phyloP scores from a whole-genome alignment of 2,888 invertebrate genomes.

The Drosophila monieri region DNA sequence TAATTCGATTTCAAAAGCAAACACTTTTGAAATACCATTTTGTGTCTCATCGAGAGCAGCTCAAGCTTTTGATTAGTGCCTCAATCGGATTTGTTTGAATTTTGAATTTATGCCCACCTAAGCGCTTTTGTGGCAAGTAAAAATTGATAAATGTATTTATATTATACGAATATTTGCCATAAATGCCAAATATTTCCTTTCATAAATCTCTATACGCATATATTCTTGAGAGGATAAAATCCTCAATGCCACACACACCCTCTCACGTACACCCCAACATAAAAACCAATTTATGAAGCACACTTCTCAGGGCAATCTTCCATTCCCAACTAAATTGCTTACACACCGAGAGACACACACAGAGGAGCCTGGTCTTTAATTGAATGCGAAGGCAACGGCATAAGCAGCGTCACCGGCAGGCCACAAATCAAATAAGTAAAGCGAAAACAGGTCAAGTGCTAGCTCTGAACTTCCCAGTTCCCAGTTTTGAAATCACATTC shows the following conservation, averaged over 20 bases:
- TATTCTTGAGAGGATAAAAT: conserved; percentile 11
- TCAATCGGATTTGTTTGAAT: conserved; percentile 20
- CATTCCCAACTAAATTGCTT: conserved; percentile 2
- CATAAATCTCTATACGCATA: neutral
- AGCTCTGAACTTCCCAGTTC: conserved; percentile 56
- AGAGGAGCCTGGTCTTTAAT: conserved; percentile 32
- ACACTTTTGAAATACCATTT: conserved; percentile 24
- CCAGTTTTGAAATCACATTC: neutral
- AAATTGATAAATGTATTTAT: conserved; percentile 10
- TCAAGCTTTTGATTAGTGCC: conserved; percentile 1
- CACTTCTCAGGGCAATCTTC: conserved; percentile 33
- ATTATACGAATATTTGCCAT: conserved; percentile 13
- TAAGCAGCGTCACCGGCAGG: conserved; percentile 41
- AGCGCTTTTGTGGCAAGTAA: conserved; percentile 1
- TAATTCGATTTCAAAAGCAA: conserved; percentile 10
- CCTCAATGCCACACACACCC: conserved; percentile 11
- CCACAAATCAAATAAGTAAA: conserved; percentile 46
- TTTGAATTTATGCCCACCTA: neutral
- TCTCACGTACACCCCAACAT: neutral
- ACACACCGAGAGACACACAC: conserved; percentile 1
- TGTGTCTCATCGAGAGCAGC: neutral
- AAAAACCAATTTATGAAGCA: conserved; percentile 44
- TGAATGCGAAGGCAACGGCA: conserved; percentile 51
- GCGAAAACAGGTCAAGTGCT: conserved; percentile 64
- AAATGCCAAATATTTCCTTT: conserved; percentile 28